Evolutionary conservation across 1,140 invertebrate genomes (phyloP).

Genomic region (Hormaphis cornu): DNA sequence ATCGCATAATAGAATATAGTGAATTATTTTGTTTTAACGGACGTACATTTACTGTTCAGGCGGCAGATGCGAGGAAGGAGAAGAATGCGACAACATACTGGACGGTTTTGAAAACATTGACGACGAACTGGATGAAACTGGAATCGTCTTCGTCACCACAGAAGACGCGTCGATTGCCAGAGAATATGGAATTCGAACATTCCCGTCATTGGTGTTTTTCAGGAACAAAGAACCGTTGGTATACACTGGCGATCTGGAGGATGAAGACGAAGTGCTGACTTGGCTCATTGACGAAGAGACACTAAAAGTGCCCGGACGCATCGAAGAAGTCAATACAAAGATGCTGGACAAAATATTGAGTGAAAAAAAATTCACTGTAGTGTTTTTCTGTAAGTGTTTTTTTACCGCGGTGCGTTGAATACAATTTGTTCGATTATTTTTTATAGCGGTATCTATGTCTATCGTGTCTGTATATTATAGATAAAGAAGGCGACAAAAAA

Average conservation of each 20-base stretch:
- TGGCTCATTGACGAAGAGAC: constrained; percentile 89
- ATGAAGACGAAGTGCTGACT: constrained; percentile 80
- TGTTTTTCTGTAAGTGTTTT: constrained; percentile 85
- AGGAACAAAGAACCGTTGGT: constrained; percentile 76
- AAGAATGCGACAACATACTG: constrained; percentile 73
- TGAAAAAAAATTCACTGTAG: constrained; percentile 79
- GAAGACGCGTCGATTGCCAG: constrained; percentile 73
- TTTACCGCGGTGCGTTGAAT: constrained; percentile 37
- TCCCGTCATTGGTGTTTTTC: constrained; percentile 81
- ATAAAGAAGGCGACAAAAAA: constrained; percentile 81
- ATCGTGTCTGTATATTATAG: constrained; percentile 47
- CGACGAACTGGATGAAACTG: constrained; percentile 84
- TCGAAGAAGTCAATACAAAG: constrained; percentile 83
- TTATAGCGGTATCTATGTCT: no score
- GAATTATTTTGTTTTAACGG: no score
- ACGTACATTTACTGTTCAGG: constrained; percentile 43
- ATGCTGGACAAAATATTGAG: constrained; percentile 86
- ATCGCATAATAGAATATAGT: constrained; percentile 17
- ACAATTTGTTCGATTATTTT: no score
- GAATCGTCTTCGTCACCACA: constrained; percentile 87
- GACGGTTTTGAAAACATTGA: constrained; percentile 86
- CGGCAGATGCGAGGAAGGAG: constrained; percentile 76
- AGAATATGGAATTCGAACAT: constrained; percentile 72
- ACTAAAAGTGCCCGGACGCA: constrained; percentile 80
- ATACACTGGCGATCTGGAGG: constrained; percentile 71